These are phyloP conservation scores for Rhinichthys klamathensis DNA, from an alignment of 2,113 vertebrate genomes.

Conservation along the genomic window DNA sequence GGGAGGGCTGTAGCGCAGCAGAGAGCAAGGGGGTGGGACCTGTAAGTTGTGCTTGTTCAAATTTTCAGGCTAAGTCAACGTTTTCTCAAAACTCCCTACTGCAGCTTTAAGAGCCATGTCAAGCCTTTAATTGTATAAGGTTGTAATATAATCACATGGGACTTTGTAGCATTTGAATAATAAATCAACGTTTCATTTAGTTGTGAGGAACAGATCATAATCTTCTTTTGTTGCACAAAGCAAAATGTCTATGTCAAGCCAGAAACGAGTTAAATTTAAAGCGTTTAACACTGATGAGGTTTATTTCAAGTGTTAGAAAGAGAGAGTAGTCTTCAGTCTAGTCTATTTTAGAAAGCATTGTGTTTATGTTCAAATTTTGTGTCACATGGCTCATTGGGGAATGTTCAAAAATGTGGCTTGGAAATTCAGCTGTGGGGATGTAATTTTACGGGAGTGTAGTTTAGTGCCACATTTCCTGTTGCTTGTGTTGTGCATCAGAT, in stretches of 20 bases:
- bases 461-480: constrained; percentile 27
- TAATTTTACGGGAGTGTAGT: constrained; percentile 1
- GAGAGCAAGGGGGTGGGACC: too few relatives aligned
- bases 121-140: not conserved
- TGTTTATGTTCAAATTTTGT: not conserved
- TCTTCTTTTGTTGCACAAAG: not conserved
- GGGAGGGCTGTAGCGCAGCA: too few relatives aligned
- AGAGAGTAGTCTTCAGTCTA: not conserved
- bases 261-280: not conserved
- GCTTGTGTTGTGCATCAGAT: constrained; percentile 27
- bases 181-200: not conserved
- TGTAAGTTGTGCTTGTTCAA: too few relatives aligned
- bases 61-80: too few relatives aligned
- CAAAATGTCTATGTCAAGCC: not conserved
- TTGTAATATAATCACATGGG: not conserved
- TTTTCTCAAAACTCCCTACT: too few relatives aligned
- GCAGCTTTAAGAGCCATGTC: not conserved
- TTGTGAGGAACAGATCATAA: not conserved
- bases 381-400: not conserved
- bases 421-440: not conserved
- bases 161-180: not conserved
- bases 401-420: not conserved
- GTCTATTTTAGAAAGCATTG: not conserved
- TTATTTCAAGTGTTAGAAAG: not conserved
- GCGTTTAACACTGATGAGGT: not conserved